Percentiles rank a stretch among this genome's conserved stretches.
Conservation (phyloP, 2,113 vertebrate genomes). For the Junco hyemalis region DNA sequence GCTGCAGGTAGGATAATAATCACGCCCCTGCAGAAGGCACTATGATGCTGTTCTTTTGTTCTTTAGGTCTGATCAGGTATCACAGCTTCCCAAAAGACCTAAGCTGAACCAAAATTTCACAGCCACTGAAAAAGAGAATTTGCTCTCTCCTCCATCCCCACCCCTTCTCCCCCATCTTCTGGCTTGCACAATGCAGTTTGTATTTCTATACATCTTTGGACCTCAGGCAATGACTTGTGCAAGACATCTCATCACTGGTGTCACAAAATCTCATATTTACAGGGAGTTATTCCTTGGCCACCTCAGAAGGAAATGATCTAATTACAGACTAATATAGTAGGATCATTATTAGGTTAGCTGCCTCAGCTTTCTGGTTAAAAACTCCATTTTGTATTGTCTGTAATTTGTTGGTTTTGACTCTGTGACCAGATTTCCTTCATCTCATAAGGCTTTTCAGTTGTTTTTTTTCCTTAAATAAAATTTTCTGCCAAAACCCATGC, state of each 20-base stretch:
- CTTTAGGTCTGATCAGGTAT: neutral
- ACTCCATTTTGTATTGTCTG: neutral
- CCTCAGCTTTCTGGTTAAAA: neutral
- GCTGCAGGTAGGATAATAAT: neutral
- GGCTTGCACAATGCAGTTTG: neutral
- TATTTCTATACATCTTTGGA: neutral
- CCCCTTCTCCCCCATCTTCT: neutral
- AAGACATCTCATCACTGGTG: neutral
- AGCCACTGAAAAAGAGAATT: neutral
- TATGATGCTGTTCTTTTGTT: fast-evolving
- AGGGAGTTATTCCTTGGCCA: slow-evolving; percentile 1
- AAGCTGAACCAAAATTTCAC: neutral
- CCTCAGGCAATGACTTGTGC: neutral
- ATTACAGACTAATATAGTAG: slow-evolving; percentile 25
- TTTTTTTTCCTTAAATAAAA: neutral
- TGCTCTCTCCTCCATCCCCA: neutral
- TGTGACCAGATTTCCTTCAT: neutral
- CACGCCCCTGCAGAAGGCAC: neutral
- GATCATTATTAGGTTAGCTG: slow-evolving; percentile 6
- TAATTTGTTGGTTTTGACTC: neutral
- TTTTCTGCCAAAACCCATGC: neutral
- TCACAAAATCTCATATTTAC: neutral
- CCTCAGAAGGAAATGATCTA: slow-evolving; percentile 22
- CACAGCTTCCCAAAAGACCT: neutral
- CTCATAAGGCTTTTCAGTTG: neutral